Percentiles rank a stretch among this genome's conserved stretches.
Evolutionary conservation across 2,888 invertebrate species (phyloP).

Genomic region (Mythimna lalbum): DNA sequence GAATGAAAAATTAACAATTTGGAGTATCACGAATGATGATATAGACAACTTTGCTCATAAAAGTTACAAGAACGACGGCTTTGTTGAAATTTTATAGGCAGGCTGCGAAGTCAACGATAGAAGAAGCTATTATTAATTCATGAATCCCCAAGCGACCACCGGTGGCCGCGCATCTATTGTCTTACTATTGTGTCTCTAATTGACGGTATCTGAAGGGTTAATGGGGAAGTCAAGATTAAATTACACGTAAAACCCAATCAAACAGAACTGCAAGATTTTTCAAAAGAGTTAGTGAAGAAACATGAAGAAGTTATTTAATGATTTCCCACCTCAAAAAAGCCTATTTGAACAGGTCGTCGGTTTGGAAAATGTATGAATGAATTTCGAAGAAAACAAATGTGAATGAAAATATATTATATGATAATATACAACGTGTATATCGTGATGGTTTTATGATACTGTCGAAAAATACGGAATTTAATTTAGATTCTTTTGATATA

Average conservation of each 20-base stretch:
- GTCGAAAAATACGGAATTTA: constrained; percentile 11
- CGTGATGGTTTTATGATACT: constrained; percentile 6
- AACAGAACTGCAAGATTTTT: background rate
- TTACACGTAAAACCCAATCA: background rate
- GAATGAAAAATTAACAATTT: constrained; percentile 24
- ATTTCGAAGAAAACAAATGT: background rate
- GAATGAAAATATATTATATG: constrained; percentile 6
- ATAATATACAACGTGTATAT: background rate
- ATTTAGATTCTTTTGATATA: constrained; percentile 30
- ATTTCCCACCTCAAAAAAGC: too few relatives aligned
- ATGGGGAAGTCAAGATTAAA: background rate
- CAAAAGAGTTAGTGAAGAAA: too few relatives aligned
- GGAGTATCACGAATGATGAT: constrained; percentile 5
- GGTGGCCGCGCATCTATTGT: too few relatives aligned
- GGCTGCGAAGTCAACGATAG: background rate
- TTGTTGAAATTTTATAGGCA: background rate
- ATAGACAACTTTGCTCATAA: background rate
- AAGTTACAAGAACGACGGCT: background rate
- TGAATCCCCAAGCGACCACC: too few relatives aligned
- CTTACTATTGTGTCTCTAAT: too few relatives aligned
- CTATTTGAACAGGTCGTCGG: constrained; percentile 1
- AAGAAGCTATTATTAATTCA: background rate
- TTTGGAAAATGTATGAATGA: constrained; percentile 2
- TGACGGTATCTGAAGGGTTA: too few relatives aligned
- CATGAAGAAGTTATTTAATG: too few relatives aligned